Evolutionary conservation across 30 jellyfish, hydroid and myxozoan genomes (phyloP).

Genomic region (Cassiopea xamachana): DNA sequence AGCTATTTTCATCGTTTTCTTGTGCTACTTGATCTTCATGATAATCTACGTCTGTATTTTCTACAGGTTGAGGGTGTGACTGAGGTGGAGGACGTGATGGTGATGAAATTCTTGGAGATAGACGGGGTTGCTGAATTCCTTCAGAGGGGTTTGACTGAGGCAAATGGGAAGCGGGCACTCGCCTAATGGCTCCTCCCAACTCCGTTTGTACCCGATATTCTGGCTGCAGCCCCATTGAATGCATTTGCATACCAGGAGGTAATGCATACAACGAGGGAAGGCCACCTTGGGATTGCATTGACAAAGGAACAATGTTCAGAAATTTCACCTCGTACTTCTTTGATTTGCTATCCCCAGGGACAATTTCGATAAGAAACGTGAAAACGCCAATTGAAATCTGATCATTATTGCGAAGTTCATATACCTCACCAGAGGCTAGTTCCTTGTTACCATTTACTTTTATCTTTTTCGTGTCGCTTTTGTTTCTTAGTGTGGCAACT

Average conservation of each 20-base stretch:
- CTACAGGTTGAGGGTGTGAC: background rate
- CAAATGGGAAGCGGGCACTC: background rate
- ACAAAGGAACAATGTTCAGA: background rate
- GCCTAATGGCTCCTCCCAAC: background rate
- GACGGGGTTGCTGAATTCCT: background rate
- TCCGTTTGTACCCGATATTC: background rate
- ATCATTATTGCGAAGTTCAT: slow-evolving; percentile 36
- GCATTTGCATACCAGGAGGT: background rate
- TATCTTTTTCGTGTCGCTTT: slow-evolving; percentile 37
- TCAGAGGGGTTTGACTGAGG: background rate
- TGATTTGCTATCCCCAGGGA: slow-evolving; percentile 40
- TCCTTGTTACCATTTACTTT: slow-evolving; percentile 50
- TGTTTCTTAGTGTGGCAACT: slow-evolving; percentile 37
- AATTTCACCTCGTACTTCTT: slow-evolving; percentile 39
- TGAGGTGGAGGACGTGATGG: background rate
- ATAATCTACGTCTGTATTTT: background rate
- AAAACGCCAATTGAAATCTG: slow-evolving; percentile 53
- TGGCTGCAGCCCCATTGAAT: background rate
- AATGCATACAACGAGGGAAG: background rate
- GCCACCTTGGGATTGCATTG: background rate
- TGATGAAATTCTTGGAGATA: background rate
- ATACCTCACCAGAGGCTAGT: background rate
- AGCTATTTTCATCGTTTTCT: slow-evolving; percentile 19
- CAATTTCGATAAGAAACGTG: slow-evolving; percentile 60
- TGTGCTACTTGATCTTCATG: background rate